Conservation (phyloP, 2,888 invertebrate genomes). For the Agrenia bidenticulata region DNA sequence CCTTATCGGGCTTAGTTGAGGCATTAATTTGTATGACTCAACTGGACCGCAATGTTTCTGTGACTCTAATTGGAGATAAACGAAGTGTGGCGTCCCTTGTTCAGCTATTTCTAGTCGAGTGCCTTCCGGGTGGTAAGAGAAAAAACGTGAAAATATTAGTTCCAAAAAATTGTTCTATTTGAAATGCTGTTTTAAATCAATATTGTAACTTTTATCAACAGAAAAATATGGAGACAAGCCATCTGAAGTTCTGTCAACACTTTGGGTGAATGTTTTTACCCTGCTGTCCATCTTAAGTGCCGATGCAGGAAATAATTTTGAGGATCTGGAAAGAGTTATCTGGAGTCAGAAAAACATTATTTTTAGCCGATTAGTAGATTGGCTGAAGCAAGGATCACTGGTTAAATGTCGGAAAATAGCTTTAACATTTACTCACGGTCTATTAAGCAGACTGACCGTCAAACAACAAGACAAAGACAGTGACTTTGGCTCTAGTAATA, state of each 20-base stretch:
- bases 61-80: conserved; percentile 38
- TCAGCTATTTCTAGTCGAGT: conserved; percentile 22
- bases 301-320: conserved; percentile 48
- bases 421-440: conserved; percentile 30
- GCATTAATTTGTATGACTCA: conserved; percentile 31
- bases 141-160: no score
- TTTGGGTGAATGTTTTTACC: conserved; percentile 45
- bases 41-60: conserved; percentile 26
- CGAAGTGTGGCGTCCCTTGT: conserved; percentile 25
- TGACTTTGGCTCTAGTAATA: not conserved
- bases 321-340: conserved; percentile 46
- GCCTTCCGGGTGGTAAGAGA: no score
- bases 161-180: no score
- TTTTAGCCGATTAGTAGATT: conserved; percentile 34
- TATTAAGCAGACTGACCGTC: conserved; percentile 31
- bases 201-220: no score
- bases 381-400: conserved; percentile 38
- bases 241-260: conserved; percentile 29
- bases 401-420: conserved; percentile 37
- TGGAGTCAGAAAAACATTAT: conserved; percentile 38
- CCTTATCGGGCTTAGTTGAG: conserved; percentile 38
- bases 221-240: not conserved
- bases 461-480: conserved; percentile 27
- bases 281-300: conserved; percentile 36
- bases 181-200: no score